Conservation (phyloP, 2,888 invertebrate genomes). For the Dorcus hopei region DNA sequence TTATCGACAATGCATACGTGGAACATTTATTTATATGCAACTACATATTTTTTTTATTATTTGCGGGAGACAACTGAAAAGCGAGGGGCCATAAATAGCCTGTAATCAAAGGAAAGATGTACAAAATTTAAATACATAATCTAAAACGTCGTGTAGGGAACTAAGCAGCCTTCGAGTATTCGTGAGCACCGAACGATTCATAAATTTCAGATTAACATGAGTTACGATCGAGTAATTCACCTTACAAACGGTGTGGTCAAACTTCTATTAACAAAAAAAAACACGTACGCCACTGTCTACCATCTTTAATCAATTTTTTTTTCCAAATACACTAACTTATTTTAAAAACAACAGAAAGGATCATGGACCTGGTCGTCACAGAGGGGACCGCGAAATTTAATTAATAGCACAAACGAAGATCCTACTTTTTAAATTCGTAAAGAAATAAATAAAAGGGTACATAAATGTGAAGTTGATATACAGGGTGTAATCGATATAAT, state of each 20-base stretch:
- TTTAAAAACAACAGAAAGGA: too few relatives aligned
- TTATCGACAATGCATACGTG: not conserved
- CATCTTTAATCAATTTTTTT: not conserved
- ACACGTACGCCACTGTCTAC: not conserved
- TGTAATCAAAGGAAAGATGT: constrained; percentile 29
- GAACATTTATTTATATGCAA: not conserved
- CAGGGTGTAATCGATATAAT: too few relatives aligned
- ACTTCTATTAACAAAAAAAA: constrained; percentile 11
- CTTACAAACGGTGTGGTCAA: constrained; percentile 11
- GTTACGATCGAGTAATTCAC: constrained; percentile 26
- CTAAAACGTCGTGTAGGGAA: constrained; percentile 29
- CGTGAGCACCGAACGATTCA: constrained; percentile 33
- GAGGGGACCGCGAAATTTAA: too few relatives aligned
- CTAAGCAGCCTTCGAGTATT: constrained; percentile 25
- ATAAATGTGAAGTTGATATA: too few relatives aligned
- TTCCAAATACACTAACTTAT: too few relatives aligned
- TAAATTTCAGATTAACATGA: constrained; percentile 35
- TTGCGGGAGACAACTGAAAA: not conserved
- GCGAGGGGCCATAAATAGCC: constrained; percentile 26
- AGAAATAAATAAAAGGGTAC: too few relatives aligned
- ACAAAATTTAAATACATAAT: constrained; percentile 34
- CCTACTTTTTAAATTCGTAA: too few relatives aligned
- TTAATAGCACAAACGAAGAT: too few relatives aligned
- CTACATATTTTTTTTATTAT: not conserved
- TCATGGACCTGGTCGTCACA: too few relatives aligned